phyloP scores from a whole-genome alignment of 2,888 invertebrate species.

The Malthinus flaveolus region DNA sequence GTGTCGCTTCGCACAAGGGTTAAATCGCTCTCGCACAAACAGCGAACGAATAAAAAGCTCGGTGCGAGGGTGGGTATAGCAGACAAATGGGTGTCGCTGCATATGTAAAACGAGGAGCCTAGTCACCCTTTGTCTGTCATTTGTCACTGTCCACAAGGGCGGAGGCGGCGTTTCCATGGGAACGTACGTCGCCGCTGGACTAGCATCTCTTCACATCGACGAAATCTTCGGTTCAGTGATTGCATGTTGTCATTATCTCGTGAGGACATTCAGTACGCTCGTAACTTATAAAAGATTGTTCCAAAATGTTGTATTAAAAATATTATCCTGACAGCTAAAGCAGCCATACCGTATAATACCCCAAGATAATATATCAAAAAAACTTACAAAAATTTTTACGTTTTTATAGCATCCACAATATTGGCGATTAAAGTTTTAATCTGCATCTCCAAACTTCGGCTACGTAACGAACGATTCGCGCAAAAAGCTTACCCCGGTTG shows the following conservation, averaged over 20 bases:
- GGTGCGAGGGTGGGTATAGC: slow-evolving; percentile 35
- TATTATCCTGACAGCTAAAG: slow-evolving; percentile 4
- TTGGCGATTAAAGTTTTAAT: too few species aligned
- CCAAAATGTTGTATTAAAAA: slow-evolving; percentile 17
- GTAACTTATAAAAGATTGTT: slow-evolving; percentile 21
- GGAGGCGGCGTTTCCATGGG: slow-evolving; percentile 52
- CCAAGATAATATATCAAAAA: too few species aligned
- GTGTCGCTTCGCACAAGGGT: slow-evolving; percentile 31
- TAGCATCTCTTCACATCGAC: slow-evolving; percentile 28
- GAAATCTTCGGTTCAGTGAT: slow-evolving; percentile 28
- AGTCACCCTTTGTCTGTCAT: slow-evolving; percentile 57
- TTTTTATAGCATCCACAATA: too few species aligned
- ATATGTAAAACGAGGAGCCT: slow-evolving; percentile 57
- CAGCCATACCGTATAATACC: too few species aligned
- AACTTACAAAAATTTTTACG: too few species aligned
- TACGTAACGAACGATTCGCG: too few species aligned
- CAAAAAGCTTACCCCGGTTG: too few species aligned
- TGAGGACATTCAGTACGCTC: slow-evolving; percentile 21
- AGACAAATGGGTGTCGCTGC: slow-evolving; percentile 58
- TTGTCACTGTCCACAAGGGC: slow-evolving; percentile 54
- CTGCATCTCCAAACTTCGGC: too few species aligned
- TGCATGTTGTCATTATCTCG: slow-evolving; percentile 26
- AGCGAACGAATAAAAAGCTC: slow-evolving; percentile 32
- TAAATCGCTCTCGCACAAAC: slow-evolving; percentile 32
- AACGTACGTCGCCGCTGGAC: slow-evolving; percentile 40